Conservation (phyloP, 2,888 invertebrate species). For the Cepaea hortensis region DNA sequence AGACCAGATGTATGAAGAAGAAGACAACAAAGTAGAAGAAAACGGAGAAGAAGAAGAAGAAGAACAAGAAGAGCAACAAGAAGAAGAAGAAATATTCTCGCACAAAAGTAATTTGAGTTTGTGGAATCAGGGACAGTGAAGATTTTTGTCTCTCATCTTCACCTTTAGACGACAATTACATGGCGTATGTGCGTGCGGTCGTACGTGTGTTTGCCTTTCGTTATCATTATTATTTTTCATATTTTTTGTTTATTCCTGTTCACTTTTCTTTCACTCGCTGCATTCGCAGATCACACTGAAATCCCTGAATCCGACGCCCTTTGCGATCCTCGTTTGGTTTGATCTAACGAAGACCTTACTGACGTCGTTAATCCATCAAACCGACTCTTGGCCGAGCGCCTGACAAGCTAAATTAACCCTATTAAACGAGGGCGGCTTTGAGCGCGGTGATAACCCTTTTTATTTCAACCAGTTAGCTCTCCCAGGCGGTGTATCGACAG, state of each 20-base stretch:
- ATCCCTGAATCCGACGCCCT: conserved; percentile 1
- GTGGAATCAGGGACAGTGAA: too few relatives aligned
- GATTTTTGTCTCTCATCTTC: neutral
- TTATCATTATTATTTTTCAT: neutral
- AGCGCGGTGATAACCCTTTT: neutral
- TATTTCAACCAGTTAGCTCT: neutral
- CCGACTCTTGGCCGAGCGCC: conserved; percentile 6
- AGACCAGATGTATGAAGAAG: too few relatives aligned
- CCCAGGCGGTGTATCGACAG: neutral
- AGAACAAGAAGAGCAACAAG: neutral
- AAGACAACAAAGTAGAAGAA: too few relatives aligned
- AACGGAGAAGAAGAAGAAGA: too few relatives aligned
- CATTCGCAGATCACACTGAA: neutral
- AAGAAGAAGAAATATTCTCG: neutral
- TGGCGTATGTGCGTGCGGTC: too few relatives aligned
- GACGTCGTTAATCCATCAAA: conserved; percentile 14
- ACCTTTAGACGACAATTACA: too few relatives aligned
- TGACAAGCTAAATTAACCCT: conserved; percentile 31
- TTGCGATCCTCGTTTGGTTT: neutral
- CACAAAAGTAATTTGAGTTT: too few relatives aligned
- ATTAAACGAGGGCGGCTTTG: conserved; percentile 13
- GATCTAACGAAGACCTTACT: conserved; percentile 24
- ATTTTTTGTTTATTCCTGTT: neutral
- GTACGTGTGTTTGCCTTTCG: neutral
- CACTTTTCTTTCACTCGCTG: neutral